Percentiles rank a stretch among this genome's conserved stretches.
phyloP scores from a whole-genome alignment of 2,797 vertebrate genomes.

The Centroberyx gerrardi region DNA sequence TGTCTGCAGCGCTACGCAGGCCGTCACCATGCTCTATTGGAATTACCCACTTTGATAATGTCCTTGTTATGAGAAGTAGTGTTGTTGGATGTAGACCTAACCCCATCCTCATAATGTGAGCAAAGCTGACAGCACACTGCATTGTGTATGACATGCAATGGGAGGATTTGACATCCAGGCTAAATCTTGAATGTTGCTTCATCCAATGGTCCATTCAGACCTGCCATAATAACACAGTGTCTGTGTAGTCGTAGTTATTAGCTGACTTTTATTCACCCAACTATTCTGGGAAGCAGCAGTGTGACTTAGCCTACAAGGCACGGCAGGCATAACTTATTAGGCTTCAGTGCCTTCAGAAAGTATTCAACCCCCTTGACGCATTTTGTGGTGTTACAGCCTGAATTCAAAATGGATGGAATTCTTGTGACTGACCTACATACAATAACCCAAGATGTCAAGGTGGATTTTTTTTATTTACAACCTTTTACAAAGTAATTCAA shows the following conservation, averaged over 20 bases:
- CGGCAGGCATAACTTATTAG: neutral
- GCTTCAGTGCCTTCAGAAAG: constrained; percentile 11
- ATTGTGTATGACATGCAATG: too few relatives aligned
- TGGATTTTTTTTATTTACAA: too few relatives aligned
- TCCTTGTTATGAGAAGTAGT: too few relatives aligned
- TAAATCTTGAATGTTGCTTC: too few relatives aligned
- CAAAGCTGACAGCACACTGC: too few relatives aligned
- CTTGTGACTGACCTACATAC: neutral
- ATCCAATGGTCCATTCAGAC: too few relatives aligned
- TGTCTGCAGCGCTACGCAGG: neutral
- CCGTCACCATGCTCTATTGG: neutral
- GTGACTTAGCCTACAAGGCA: constrained; percentile 22
- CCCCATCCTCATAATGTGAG: too few relatives aligned
- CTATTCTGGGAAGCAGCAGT: constrained; percentile 24
- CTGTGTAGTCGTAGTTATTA: too few relatives aligned
- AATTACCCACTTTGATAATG: neutral
- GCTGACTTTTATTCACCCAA: constrained; percentile 16
- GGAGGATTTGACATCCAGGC: too few relatives aligned
- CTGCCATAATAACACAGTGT: too few relatives aligned
- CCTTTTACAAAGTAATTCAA: neutral
- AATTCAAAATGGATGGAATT: constrained; percentile 15
- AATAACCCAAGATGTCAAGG: neutral
- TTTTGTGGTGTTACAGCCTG: constrained; percentile 11
- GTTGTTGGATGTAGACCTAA: too few relatives aligned
- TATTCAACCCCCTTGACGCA: constrained; percentile 12